Evolutionary conservation across 2,888 invertebrate species (phyloP).

Genomic region (Acrobasis repandana): DNA sequence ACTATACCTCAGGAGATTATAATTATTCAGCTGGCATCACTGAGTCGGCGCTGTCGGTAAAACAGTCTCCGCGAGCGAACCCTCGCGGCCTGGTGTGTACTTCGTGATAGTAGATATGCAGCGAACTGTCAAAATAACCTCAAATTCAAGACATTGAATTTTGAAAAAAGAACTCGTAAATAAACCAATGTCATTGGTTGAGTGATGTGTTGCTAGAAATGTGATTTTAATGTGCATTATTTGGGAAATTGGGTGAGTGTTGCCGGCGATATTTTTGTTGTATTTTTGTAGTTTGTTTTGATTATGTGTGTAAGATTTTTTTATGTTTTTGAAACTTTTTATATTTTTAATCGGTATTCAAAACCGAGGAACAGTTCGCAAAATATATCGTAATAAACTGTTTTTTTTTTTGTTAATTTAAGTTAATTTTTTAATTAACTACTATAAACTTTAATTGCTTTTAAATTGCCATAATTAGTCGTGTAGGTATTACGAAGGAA

Average conservation of each 20-base stretch:
- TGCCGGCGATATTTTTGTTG: conserved; percentile 14
- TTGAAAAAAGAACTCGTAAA: conserved; percentile 14
- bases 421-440: too few species aligned
- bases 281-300: conserved; percentile 22
- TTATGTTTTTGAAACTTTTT: not conserved
- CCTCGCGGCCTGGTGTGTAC: conserved; percentile 18
- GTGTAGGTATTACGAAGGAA: too few species aligned
- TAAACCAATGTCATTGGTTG: conserved; percentile 15
- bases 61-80: conserved; percentile 23
- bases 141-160: conserved; percentile 12
- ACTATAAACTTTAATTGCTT: too few species aligned
- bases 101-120: not conserved
- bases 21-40: conserved; percentile 25
- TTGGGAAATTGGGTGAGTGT: conserved; percentile 25
- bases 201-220: conserved; percentile 14
- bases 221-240: conserved; percentile 25
- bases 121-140: conserved; percentile 31
- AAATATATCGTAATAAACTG: not conserved
- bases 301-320: not conserved
- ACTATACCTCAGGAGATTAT: not conserved
- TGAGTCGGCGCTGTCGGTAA: conserved; percentile 25
- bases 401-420: too few species aligned
- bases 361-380: not conserved
- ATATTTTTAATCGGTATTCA: not conserved
- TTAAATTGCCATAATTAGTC: too few species aligned